Percentiles rank a stretch among this genome's conserved stretches.
Conservation (phyloP, 2,797 vertebrate species). For the Myotis findleyi region DNA sequence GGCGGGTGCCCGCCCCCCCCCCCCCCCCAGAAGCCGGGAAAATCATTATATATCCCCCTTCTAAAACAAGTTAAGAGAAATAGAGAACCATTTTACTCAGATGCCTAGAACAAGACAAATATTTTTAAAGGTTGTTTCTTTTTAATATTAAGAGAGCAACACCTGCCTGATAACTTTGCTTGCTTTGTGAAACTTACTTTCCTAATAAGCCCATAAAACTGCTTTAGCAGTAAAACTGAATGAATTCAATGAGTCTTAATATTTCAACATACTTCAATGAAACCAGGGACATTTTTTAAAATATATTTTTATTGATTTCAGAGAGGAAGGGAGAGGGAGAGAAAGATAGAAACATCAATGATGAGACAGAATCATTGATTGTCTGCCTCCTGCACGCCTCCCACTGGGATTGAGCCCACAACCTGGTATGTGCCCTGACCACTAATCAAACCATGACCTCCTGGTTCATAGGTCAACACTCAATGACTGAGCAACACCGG, state of each 20-base stretch:
- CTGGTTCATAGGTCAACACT: too few relatives aligned
- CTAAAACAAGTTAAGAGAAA: slow-evolving; percentile 52
- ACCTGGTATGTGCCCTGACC: too few relatives aligned
- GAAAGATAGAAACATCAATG: too few relatives aligned
- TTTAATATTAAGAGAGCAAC: slow-evolving; percentile 55
- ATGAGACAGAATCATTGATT: too few relatives aligned
- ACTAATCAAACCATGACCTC: too few relatives aligned
- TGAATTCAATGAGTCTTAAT: not conserved
- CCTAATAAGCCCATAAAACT: slow-evolving; percentile 27
- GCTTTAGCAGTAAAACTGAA: slow-evolving; percentile 19
- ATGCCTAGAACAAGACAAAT: slow-evolving; percentile 34
- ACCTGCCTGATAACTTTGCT: slow-evolving; percentile 24
- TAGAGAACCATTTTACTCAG: slow-evolving; percentile 44
- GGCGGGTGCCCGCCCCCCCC: too few relatives aligned
- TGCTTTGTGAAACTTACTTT: slow-evolving; percentile 12
- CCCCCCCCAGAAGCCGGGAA: too few relatives aligned
- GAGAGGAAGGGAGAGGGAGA: too few relatives aligned
- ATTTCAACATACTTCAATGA: not conserved
- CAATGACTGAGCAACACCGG: too few relatives aligned
- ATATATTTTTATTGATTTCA: too few relatives aligned
- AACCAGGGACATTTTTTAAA: not conserved
- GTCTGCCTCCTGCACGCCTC: too few relatives aligned
- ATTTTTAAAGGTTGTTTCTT: not conserved
- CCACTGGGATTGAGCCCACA: too few relatives aligned
- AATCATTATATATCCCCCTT: slow-evolving; percentile 36